Base-by-base conservation (phyloP, 2,113 vertebrate genomes). In the Atlantisia rogersi region DNA sequence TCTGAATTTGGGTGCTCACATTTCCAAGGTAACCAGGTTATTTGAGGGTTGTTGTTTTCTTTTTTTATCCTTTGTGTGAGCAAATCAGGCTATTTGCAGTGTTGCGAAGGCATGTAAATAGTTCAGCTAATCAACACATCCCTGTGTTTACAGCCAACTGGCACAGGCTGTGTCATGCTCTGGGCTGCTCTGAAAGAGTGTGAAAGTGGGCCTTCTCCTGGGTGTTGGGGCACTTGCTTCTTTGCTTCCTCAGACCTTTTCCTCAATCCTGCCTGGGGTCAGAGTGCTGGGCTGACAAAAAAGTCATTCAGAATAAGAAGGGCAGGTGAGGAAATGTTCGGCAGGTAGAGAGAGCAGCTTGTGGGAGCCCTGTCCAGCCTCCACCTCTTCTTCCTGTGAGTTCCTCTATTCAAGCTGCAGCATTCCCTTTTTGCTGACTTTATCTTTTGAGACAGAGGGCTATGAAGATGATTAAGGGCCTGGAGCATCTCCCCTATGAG, bases 21-120 rank as follows among this genome's bases (percentile, higher is more conserved):
- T 95, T 94, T 86, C 92, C 88, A 93, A 90, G 94, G 88, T 82
- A 96, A 93, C 80, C 69, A 92, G 85, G 77, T 96, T 90, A 90
- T 90, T 94, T 93, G 62, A 79, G 86, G 70, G 65, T 42, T 94
- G 80, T 83, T 86, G 10, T 50, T 86, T 93, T 92, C 70, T 60
- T 77, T 77, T 82, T 88, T 75, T 67, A 69, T 83, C 83, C 39
- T 86, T 64, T 71, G 11, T 50, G 31, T 73, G 83, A 96, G 80
- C 40, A 94, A 87, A 94, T 73, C 77, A 18, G 39, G n/a, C 44
- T 89, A 82, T 82, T 82, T 76, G 37, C 63, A 64, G 92, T 73
- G 53, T 68, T 83, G 60, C 2, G 4, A 76, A 78, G 62, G 76
- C 76, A 86, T 1, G 5, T 56, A 88, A 93, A 84, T 86, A 94